Evolutionary conservation across 1,140 invertebrate genomes (phyloP), one percentile per base, ranked within the genome.

Genomic region (Sesamia nonagrioides): DNA sequence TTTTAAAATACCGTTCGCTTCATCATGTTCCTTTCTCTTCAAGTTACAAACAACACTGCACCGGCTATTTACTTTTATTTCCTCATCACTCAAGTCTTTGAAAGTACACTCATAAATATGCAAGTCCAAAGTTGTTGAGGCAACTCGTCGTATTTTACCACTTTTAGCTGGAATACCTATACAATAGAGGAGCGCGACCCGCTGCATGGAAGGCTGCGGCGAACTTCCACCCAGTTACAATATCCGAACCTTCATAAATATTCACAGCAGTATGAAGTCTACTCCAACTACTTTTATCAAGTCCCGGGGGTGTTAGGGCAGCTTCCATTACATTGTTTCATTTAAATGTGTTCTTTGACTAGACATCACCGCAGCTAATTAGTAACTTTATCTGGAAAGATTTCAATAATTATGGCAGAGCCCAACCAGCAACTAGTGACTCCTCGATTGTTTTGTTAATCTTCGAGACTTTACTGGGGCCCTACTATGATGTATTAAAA

Each of bases 71-170:
- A 85, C 84, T 85, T 88, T 89, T 89, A 84, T 85, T 86, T 83
- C 74, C 78, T 84, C 86, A 88, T 89, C 89, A 88, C 88, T 89
- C 86, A 88, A 90, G 86, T 88, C 86, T 89, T 90, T 87, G 80
- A 77, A 87, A 88, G 82, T 85, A 84, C 74, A 85, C 88, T 91
- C 88, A 91, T 91, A 91, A 88, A 91, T 91, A 90, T 89, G 89
- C 88, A 90, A 89, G 87, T 85, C 82, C 77, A 80, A 86, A 91
- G 84, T 88, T 88, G 85, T 86, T 84, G 84, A 48, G 78, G 83
- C 82, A 86, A 81, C 82, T 86, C 82, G 60, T 86, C 78, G 88
- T 85, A 87, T 87, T 89, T 89, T 80, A 84, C 81, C 79, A 89
- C 86, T 89, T 87, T 86, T 86, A 86, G 84, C 83, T 85, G 77